A percentile compares a stretch with the other conserved stretches of the same genome.
These are phyloP conservation scores for Lasiurus borealis DNA, from an alignment of 2,113 vertebrate species.

Conservation along the genomic window DNA sequence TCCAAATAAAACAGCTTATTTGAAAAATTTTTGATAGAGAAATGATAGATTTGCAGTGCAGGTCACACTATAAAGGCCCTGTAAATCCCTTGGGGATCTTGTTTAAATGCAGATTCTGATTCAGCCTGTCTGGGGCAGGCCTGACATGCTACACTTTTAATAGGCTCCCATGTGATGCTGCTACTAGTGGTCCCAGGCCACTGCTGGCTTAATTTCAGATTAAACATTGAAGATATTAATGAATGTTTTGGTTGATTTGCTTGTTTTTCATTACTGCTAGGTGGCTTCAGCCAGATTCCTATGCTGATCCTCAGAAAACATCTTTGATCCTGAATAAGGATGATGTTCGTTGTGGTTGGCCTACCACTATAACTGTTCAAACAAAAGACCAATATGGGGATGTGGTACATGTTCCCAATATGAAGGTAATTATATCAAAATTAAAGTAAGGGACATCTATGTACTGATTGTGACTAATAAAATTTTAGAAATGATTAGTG, in stretches of 20 bases:
- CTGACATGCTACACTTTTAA: neutral
- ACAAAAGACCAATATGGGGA: conserved; percentile 99
- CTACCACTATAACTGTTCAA: conserved; percentile 97
- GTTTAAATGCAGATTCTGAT: conserved; percentile 30
- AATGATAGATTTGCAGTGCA: neutral
- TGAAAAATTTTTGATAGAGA: neutral
- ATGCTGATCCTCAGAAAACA: conserved; percentile 98
- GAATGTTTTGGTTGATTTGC: conserved; percentile 24
- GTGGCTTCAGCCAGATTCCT: conserved; percentile 99
- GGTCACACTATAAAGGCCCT: neutral
- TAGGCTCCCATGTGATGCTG: neutral
- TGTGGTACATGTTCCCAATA: conserved; percentile 98
- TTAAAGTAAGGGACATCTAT: neutral
- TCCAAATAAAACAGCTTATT: neutral
- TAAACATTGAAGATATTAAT: conserved; percentile 44
- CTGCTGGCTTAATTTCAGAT: neutral
- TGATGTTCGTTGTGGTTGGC: conserved; percentile 98
- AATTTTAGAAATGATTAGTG: neutral
- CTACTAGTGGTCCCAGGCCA: neutral
- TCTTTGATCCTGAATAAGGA: conserved; percentile 98
- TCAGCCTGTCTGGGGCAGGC: neutral
- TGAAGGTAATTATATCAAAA: conserved; percentile 92
- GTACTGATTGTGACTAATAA: neutral
- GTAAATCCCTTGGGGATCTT: neutral
- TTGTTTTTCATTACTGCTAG: conserved; percentile 82